Evolutionary conservation across 2,797 vertebrate species (phyloP), one percentile per base, ranked within the genome.

Genomic region (Crenuchus spilurus): DNA sequence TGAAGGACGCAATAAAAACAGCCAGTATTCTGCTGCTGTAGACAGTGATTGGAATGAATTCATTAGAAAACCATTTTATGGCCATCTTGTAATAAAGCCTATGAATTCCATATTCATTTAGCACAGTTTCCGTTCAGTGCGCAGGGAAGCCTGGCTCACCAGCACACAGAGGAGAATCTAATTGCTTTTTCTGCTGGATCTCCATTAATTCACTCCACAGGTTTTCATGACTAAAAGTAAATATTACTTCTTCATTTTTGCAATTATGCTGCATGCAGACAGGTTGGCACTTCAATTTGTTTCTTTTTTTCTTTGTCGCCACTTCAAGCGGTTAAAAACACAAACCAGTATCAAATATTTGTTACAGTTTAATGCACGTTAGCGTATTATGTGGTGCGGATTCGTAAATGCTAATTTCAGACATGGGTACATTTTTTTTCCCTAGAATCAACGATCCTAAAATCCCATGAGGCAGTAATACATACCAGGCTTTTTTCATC

Each of bases 71-170:
- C 80, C 82, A 28, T 65, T 73, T 77, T 86, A 86, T 82, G 82
- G 83, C 81, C 76, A 81, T 80, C 87, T 87, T 85, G 89, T 91
- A 90, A 88, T 87, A 90, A 89, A 88, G 85, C 82, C 84, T 85
- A 80, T 88, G 76, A 83, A 76, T 79, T 74, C 71, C 84, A 78
- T 80, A 80, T 90, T 90, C 84, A 87, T 89, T 90, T 90, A 90
- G 84, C 79, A 72, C 72, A 75, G 82, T 82, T 81, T 83, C 83
- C 84, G 82, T 84, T 88, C 85, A 87, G 63, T 48, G 87, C 84
- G 76, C 84, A 86, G 84, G 81, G 79, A 87, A 79, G 82, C 80
- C 84, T 86, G 86, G 80, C 16, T 80, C 77, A 74, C 83, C 84
- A 82, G 80, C 84, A 80, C 83, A 85, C 83, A 83, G 67, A 31